Base-by-base conservation (phyloP, 2,888 invertebrate genomes). In the Brenthis daphne region DNA sequence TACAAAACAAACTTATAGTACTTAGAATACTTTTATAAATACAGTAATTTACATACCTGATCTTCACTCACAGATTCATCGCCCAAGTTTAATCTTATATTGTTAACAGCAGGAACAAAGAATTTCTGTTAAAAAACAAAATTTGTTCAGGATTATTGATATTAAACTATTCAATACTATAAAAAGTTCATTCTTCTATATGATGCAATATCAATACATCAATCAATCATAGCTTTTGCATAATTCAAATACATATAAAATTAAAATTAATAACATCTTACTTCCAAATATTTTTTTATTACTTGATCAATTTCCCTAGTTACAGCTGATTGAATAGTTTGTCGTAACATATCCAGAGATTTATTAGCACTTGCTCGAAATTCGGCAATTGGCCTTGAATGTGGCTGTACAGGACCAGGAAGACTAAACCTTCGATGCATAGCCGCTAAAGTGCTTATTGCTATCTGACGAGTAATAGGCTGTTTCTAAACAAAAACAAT, bases 261-360 rank as follows among this genome's bases (percentile, higher is more conserved):
- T 20, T 57, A 43, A 16, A 14, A 48, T 8, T 24, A 20, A 8
- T 20, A 58, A 8, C 37, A 63, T 80, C 83, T 82, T 75, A 96
- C 96, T 87, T 96, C 96, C 70, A 96, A 89, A 87, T 97, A 97
- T 81, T 95, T 96, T 78, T 95, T 95, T 71, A 97, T 94, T 63
- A 97, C 94, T 84, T 94, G 94, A 87, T 96, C 95, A 78, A 97
- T 96, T 80, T 97, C 97, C 81, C 95, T 95, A 77, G 96, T 96
- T 53, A 97, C 96, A 60, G 94, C 94, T 72, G 94, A 94, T 86
- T 97, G 97, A 80, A 97, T 90, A 76, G 96, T 96, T 84, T 95
- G 95, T 61, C 97, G 85, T 57, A 97, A 84, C 79, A 96, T 92
- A 80, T 97, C 96, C 72, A 97, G 84, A 0, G 96, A 96, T 82